phyloP scores from a whole-genome alignment of 2,113 vertebrate species.

The Sylvilagus bachmani region DNA sequence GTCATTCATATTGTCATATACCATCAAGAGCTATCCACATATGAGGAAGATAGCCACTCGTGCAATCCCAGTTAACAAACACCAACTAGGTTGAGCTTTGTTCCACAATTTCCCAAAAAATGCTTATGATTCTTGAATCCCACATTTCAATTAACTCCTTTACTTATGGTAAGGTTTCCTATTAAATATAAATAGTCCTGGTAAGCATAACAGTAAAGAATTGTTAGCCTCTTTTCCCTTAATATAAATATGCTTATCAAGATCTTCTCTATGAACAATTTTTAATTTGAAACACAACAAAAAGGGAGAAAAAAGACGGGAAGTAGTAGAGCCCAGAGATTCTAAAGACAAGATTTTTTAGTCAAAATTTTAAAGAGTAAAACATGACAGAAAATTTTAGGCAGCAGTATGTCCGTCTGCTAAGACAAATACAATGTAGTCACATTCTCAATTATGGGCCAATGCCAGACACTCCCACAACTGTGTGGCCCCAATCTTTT shows the following conservation, averaged over 20 bases:
- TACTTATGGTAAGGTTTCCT: not conserved
- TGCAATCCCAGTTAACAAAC: not conserved
- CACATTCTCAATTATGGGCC: not conserved
- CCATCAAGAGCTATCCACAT: not conserved
- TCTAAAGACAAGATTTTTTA: not conserved
- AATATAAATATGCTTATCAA: not conserved
- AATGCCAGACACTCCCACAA: not conserved
- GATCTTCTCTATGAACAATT: slow-evolving; percentile 9
- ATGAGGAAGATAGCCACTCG: not conserved
- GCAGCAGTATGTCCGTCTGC: not conserved
- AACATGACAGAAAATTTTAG: slow-evolving; percentile 10
- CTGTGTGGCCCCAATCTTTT: not conserved
- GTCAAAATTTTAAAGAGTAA: slow-evolving; percentile 20
- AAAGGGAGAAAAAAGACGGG: not conserved
- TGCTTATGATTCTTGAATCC: not conserved
- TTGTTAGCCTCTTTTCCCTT: slow-evolving; percentile 7
- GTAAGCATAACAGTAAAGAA: slow-evolving; percentile 7
- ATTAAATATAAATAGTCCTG: slow-evolving; percentile 10
- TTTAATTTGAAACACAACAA: not conserved
- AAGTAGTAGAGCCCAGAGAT: not conserved
- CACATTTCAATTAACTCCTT: slow-evolving; percentile 8
- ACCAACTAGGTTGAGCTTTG: not conserved
- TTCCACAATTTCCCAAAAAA: not conserved
- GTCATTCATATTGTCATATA: not conserved
- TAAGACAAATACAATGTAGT: not conserved